A percentile compares a stretch with the other conserved stretches of the same genome.
These are phyloP conservation scores for Nebria salina DNA, from an alignment of 2,888 invertebrate genomes.

Conservation along the genomic window DNA sequence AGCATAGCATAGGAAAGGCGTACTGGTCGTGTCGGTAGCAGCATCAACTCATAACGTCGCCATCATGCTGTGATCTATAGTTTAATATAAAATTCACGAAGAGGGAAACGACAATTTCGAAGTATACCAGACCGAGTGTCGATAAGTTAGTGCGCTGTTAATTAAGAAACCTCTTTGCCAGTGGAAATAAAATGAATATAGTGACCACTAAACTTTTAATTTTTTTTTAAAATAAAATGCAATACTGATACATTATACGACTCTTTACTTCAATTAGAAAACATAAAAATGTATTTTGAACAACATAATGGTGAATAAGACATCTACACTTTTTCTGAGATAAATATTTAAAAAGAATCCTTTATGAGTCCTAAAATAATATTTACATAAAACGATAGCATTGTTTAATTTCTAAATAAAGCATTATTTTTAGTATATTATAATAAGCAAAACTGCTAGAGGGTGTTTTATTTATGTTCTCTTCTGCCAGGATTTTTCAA, in stretches of 20 bases:
- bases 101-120: conserved; percentile 40
- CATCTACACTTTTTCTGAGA: no score
- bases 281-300: no score
- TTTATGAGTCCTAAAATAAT: no score
- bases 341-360: no score
- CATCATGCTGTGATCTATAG: conserved; percentile 40
- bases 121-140: conserved; percentile 34
- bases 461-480: no score
- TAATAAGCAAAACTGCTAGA: no score
- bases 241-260: background rate
- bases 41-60: conserved; percentile 33
- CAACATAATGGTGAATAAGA: no score
- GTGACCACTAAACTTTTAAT: background rate
- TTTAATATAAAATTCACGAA: conserved; percentile 46
- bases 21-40: conserved; percentile 10
- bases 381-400: no score
- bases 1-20: background rate
- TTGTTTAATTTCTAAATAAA: no score
- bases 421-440: no score
- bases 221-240: background rate
- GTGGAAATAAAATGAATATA: background rate
- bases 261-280: no score
- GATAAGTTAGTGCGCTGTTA: conserved; percentile 46
- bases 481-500: no score
- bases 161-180: conserved; percentile 36